Percentiles rank a stretch among this genome's conserved stretches.
Evolutionary conservation across 2,113 vertebrate species (phyloP).

Genomic region (Piprites chloris): DNA sequence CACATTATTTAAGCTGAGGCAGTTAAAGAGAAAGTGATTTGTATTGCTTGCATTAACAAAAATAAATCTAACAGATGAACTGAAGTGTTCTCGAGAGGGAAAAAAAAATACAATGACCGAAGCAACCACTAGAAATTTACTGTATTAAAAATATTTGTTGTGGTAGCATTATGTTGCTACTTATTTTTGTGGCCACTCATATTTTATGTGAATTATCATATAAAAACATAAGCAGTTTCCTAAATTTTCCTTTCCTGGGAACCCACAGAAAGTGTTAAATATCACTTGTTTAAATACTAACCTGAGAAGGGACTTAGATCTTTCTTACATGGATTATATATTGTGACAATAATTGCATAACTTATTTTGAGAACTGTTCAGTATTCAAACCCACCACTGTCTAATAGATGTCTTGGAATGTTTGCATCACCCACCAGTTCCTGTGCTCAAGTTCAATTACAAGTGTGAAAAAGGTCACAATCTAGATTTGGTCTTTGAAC

Average conservation of each 20-base stretch:
- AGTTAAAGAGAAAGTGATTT: not conserved
- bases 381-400: not conserved
- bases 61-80: not conserved
- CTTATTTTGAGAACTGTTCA: not conserved
- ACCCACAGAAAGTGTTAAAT: not conserved
- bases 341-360: not conserved
- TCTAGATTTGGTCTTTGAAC: not conserved
- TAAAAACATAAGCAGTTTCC: not conserved
- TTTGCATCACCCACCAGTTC: not conserved
- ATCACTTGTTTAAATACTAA: not conserved
- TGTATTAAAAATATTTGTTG: not conserved
- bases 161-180: not conserved
- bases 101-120: not conserved
- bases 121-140: not conserved
- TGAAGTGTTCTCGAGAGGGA: not conserved
- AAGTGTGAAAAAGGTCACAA: not conserved
- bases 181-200: not conserved
- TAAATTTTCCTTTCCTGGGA: not conserved
- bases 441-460: not conserved
- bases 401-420: not conserved
- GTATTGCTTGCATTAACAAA: not conserved
- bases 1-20: not conserved
- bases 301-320: not conserved
- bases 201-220: not conserved
- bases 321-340: not conserved